Base-by-base conservation (phyloP, 2,113 vertebrate species). In the Bombycilla garrulus region DNA sequence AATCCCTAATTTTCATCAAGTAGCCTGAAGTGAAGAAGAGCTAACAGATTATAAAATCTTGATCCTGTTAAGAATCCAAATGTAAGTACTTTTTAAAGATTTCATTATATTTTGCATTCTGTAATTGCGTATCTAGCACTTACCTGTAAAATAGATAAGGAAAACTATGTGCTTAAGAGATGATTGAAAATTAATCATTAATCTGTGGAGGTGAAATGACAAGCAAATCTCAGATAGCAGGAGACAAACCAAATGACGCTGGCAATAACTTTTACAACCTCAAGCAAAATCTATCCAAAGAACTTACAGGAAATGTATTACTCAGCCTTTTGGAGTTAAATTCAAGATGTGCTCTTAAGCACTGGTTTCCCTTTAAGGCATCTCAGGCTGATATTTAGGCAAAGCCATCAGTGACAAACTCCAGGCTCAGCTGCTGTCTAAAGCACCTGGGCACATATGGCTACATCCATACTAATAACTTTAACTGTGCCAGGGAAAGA, bases 1-100 rank as follows among this genome's bases (percentile, higher is more conserved):
- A 94, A 77, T 95, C 33, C 71, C 66, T 65, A 72, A 82, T 90
- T 96, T 91, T 89, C 62, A 77, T 45, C n/a, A 61, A 73, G 71
- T 82, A 45, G 45, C 28, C 44, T 92, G 71, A 81, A 85, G 22
- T 64, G 38, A 88, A 73, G 77, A 73, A 81, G 73, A 84, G 29
- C 74, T 87, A 60, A 56, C 71, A 78, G 53, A 47, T 80, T 61
- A 54, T 69, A 90, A 85, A 85, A 54, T 70, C 56, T 65, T 82
- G 51, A 70, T 81, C 42, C 40, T 94, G 66, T 51, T 88, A 80
- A 69, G 74, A 83, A 83, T 62, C 35, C 29, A 80, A 83, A 92
- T 66, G 38, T 86, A 90, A 83, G 58, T 95, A 76, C 26, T 78
- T 72, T 72, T 69, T n/a, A 72, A 90, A 94, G 20, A 80, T 74